Evolutionary conservation across 2,888 invertebrate species (phyloP).

Genomic region (Hybos culiciformis): DNA sequence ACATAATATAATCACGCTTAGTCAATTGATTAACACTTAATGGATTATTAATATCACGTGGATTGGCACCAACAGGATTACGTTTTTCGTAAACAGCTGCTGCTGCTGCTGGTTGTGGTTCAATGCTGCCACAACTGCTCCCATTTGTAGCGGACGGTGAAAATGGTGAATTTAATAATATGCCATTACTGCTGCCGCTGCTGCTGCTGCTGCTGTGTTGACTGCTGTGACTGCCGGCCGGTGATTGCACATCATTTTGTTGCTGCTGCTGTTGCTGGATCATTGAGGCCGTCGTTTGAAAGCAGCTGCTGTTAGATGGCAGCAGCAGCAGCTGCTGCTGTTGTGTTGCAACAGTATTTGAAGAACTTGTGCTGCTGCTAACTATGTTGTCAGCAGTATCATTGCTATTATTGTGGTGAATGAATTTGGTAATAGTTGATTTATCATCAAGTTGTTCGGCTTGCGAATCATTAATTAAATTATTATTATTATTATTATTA

Average conservation of each 20-base stretch:
- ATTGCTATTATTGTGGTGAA: conserved; percentile 8
- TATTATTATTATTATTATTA: no score
- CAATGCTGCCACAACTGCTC: conserved; percentile 2
- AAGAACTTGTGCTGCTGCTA: conserved; percentile 4
- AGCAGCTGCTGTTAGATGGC: no score
- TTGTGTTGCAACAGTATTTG: conserved; percentile 6
- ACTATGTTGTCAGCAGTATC: conserved; percentile 6
- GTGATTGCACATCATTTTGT: background rate
- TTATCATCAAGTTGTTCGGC: no score
- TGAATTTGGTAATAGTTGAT: no score
- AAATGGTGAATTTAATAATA: conserved; percentile 3
- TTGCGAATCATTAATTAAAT: no score
- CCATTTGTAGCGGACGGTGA: conserved; percentile 10
- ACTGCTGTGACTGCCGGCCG: background rate
- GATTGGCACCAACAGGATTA: conserved; percentile 81
- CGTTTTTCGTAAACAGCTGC: conserved; percentile 36
- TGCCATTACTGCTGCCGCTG: background rate
- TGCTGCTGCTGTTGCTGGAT: background rate
- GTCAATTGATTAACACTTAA: conserved; percentile 82
- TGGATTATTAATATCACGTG: conserved; percentile 84
- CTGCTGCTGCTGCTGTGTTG: background rate
- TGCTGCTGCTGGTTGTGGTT: conserved; percentile 14
- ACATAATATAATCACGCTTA: conserved; percentile 39
- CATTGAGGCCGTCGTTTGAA: no score
- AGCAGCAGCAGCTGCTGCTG: no score